phyloP scores from a whole-genome alignment of 92 coral and sea anemone genomes.

The Porites lobata region DNA sequence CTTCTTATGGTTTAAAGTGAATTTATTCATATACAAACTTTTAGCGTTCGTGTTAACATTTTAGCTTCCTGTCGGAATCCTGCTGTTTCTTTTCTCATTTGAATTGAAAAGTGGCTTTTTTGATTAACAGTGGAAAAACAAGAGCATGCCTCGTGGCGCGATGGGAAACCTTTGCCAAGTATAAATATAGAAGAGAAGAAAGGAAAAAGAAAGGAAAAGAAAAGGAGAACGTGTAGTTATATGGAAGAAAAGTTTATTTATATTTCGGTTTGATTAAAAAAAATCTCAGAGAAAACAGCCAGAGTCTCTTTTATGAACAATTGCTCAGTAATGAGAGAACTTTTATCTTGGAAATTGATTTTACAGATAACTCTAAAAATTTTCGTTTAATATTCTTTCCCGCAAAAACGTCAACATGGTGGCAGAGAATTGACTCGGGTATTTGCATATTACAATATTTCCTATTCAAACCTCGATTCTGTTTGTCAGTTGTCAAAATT shows the following conservation, averaged over 20 bases:
- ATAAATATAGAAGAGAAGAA: background rate
- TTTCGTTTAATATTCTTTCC: background rate
- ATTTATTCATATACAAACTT: constrained; percentile 15
- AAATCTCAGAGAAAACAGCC: background rate
- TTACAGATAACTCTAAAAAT: background rate
- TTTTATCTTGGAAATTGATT: background rate
- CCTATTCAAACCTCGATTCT: constrained; percentile 21
- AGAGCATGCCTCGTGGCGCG: background rate
- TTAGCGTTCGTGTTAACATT: background rate
- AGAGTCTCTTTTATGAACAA: background rate
- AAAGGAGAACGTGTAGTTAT: no score
- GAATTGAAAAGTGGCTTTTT: background rate
- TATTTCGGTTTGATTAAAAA: background rate
- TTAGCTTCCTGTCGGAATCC: background rate
- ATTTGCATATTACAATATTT: constrained; percentile 18
- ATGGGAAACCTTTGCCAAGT: background rate
- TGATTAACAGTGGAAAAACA: background rate
- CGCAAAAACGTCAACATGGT: background rate
- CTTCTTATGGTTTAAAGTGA: background rate
- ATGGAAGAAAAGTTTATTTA: no score
- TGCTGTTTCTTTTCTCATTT: background rate
- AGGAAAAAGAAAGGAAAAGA: no score
- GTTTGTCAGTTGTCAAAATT: constrained; percentile 14
- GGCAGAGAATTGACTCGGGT: background rate
- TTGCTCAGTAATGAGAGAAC: background rate